Evolutionary conservation across 2,113 vertebrate species (phyloP).

Genomic region (Callipepla californica): DNA sequence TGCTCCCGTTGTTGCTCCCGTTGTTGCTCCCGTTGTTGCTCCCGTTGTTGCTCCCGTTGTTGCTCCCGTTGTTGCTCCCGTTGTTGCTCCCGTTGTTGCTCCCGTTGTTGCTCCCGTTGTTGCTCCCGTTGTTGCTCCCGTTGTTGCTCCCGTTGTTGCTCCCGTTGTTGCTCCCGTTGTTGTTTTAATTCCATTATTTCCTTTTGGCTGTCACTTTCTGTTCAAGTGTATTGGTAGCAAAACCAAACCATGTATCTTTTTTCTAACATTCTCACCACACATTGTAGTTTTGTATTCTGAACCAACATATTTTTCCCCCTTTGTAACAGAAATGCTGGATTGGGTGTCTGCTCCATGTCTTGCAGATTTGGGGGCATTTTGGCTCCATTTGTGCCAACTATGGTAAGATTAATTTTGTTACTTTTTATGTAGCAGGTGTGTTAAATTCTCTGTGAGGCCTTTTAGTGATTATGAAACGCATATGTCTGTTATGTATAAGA

Average conservation of each 20-base stretch:
- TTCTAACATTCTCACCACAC: neutral
- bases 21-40: no score
- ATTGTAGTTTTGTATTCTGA: neutral
- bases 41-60: no score
- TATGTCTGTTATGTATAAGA: neutral
- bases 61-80: no score
- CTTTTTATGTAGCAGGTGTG: neutral
- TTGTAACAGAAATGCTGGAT: conserved; percentile 86
- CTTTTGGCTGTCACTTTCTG: no score
- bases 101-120: no score
- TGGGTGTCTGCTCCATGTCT: conserved; percentile 90
- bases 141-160: no score
- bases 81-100: no score
- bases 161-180: no score
- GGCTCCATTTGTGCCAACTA: conserved; percentile 86
- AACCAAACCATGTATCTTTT: neutral
- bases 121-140: no score
- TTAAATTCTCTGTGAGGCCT: neutral
- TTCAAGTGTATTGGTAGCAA: neutral
- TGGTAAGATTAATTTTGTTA: conserved; percentile 75
- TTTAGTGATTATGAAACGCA: neutral
- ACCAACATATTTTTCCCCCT: neutral
- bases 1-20: no score
- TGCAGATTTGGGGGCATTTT: conserved; percentile 89
- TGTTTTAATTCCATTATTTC: no score